Evolutionary conservation across 2,113 vertebrate genomes (phyloP).

Genomic region (Dipodomys spectabilis): DNA sequence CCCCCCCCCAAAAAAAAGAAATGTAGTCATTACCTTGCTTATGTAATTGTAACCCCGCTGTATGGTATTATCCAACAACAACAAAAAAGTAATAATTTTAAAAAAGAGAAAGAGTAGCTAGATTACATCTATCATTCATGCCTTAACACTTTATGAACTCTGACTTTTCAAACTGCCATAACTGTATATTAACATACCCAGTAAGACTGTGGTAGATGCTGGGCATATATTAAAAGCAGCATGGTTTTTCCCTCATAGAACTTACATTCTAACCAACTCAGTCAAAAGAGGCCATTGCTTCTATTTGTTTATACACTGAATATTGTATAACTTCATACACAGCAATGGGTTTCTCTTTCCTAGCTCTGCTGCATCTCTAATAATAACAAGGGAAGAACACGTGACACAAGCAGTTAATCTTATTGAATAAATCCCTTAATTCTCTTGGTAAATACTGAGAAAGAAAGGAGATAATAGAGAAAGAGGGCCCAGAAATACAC

Average conservation of each 20-base stretch:
- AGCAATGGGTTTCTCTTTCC: not conserved
- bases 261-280: not conserved
- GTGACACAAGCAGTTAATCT: conserved; percentile 76
- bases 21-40: too few species aligned
- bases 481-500: conserved; percentile 71
- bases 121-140: not conserved
- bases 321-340: not conserved
- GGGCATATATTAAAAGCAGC: not conserved
- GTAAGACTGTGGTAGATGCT: not conserved
- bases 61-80: too few species aligned
- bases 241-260: not conserved
- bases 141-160: too few species aligned
- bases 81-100: not conserved
- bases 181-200: conserved; percentile 15
- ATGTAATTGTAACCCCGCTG: too few species aligned
- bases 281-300: not conserved
- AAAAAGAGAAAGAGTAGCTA: not conserved
- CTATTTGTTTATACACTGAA: not conserved
- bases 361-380: not conserved
- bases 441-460: conserved; percentile 72
- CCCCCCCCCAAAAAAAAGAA: too few species aligned
- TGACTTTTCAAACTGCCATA: not conserved
- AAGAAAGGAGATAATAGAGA: conserved; percentile 62
- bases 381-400: conserved; percentile 60
- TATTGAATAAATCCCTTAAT: conserved; percentile 81